Evolutionary conservation across 2,888 invertebrate species (phyloP), one percentile per base, ranked within the genome.

Genomic region (Podotricha telesiphe): DNA sequence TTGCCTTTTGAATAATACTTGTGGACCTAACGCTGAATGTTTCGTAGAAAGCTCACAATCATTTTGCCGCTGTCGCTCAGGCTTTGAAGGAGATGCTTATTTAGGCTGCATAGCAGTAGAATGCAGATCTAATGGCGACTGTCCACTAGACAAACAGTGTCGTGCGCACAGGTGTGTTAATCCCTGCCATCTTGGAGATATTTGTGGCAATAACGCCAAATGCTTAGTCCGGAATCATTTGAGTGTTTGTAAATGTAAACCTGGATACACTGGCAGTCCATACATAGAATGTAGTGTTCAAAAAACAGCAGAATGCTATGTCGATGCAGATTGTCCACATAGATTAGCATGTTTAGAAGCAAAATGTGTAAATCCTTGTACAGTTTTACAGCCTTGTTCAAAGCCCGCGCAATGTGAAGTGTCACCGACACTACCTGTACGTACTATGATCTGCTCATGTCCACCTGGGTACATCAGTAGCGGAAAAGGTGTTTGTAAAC

Each of bases 371-470:
- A 95, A 98, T 86, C 97, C 98, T 8, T 98, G 98, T 81, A 85
- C 94, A 3, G 94, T 94, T 10, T 89, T 97, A 62, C 95, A 95
- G 76, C 98, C 98, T 2, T 98, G 98, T 82, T 94, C 95, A 55
- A 93, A 94, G 65, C 97, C 97, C 45, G 95, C 98, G 0, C 94
- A 94, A 73, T 98, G 98, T 81, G 95, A 95, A 86, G 97, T 97
- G 0, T 94, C 97, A 28, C 95, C 96, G 0, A 96, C 97, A 5
- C 86, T 96, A 34, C 97, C 98, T 0, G 96, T 98, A 7, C 94
- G 98, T 73, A 97, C 98, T 0, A 97, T 98, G 96, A 94, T 97
- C 47, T 98, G 98, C 82, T 95, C 97, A 3, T 98, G 98, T 79
- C 97, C 98, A 34, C 96, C 96, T 63, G 98, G 98, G 19, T 98